phyloP scores from a whole-genome alignment of 1,140 invertebrate genomes.

The Calliphora vicina region DNA sequence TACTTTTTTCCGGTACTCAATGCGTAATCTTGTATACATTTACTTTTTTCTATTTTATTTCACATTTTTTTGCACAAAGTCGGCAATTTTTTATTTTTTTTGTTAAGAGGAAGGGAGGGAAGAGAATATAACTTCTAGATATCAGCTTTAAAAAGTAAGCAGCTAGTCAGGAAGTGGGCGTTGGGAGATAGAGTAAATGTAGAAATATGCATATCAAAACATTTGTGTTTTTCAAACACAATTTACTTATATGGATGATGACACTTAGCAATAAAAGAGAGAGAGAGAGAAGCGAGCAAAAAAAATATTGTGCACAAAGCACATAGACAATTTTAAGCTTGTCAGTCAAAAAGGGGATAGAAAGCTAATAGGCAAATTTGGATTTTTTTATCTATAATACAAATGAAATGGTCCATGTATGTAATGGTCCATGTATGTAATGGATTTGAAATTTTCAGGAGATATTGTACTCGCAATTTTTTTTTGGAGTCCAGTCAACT shows the following conservation, averaged over 20 bases:
- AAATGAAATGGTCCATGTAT: too few relatives aligned
- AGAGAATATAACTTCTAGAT: background rate
- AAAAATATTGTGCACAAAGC: background rate
- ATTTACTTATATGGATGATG: slow-evolving; percentile 1
- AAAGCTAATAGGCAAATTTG: background rate
- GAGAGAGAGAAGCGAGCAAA: too few relatives aligned
- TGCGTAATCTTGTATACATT: background rate
- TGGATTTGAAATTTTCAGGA: too few relatives aligned
- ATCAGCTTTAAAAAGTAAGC: background rate
- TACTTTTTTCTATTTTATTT: too few relatives aligned
- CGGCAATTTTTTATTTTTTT: background rate
- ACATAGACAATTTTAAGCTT: background rate
- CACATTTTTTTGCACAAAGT: background rate
- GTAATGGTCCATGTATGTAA: too few relatives aligned
- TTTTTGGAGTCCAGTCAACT: too few relatives aligned
- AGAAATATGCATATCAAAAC: background rate
- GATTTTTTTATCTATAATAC: too few relatives aligned
- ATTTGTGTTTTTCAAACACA: background rate
- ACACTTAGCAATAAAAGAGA: background rate
- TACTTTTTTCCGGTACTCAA: slow-evolving; percentile 15
- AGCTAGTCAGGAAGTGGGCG: background rate
- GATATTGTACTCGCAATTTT: too few relatives aligned
- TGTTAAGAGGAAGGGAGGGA: background rate
- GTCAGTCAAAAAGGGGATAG: background rate
- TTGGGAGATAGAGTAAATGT: background rate